A percentile compares a stretch with the other conserved stretches of the same genome.
Evolutionary conservation across 2,888 invertebrate species (phyloP).

Genomic region (Lutraria lutraria): DNA sequence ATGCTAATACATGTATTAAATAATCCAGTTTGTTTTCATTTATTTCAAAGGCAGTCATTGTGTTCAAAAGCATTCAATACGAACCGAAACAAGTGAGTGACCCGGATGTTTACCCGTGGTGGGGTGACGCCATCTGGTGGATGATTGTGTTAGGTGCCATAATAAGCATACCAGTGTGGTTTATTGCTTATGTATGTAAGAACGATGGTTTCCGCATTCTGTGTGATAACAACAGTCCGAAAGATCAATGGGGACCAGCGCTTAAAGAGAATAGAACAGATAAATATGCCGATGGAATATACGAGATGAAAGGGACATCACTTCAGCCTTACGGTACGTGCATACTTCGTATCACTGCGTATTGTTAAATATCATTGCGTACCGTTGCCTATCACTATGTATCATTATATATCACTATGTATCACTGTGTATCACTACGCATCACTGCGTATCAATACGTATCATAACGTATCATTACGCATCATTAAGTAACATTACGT

Average conservation of each 20-base stretch:
- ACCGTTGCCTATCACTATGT: too few species aligned
- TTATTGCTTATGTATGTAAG: constrained; percentile 70
- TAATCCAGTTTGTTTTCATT: background rate
- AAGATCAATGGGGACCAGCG: constrained; percentile 55
- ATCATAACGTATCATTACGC: too few species aligned
- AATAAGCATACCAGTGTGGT: constrained; percentile 78
- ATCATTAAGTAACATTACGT: too few species aligned
- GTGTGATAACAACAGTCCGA: constrained; percentile 38
- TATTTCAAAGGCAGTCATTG: constrained; percentile 76
- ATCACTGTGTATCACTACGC: too few species aligned
- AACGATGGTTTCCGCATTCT: constrained; percentile 65
- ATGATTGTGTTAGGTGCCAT: constrained; percentile 75
- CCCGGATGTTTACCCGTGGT: constrained; percentile 72
- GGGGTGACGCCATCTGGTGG: constrained; percentile 80
- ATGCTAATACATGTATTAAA: too few species aligned
- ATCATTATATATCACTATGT: too few species aligned
- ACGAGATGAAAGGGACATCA: background rate
- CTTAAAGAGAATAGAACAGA: constrained; percentile 47
- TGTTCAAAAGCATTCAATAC: constrained; percentile 80
- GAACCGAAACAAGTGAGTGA: constrained; percentile 73
- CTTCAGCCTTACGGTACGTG: background rate
- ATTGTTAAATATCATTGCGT: too few species aligned
- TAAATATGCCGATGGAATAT: constrained; percentile 20
- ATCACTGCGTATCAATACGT: too few species aligned
- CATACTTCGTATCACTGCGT: too few species aligned